Evolutionary conservation across 2,113 vertebrate genomes (phyloP).

Genomic region (Turnix velox): DNA sequence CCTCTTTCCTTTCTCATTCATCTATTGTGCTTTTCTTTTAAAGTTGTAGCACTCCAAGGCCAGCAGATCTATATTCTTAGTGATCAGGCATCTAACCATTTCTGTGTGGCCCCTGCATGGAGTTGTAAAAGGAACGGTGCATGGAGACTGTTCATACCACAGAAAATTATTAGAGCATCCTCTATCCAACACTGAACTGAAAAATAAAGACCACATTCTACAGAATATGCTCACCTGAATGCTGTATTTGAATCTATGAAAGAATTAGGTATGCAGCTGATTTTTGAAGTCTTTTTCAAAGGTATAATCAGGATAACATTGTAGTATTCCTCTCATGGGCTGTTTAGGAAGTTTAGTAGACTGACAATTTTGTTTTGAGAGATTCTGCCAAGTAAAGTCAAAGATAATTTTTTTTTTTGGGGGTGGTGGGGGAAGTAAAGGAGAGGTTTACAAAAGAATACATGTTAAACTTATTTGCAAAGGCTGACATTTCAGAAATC

Average conservation of each 20-base stretch:
- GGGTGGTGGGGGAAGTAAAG: too few relatives aligned
- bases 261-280: background rate
- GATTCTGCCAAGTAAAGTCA: background rate
- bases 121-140: background rate
- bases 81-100: background rate
- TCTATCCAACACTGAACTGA: background rate
- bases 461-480: background rate
- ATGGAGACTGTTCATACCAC: background rate
- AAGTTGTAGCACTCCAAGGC: background rate
- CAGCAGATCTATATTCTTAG: background rate
- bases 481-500: background rate
- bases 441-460: background rate
- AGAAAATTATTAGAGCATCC: background rate
- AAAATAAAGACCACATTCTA: background rate
- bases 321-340: background rate
- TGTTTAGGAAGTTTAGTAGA: background rate
- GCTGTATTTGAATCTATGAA: background rate
- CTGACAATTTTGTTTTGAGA: background rate
- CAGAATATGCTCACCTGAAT: background rate
- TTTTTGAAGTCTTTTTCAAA: background rate
- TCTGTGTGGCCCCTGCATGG: background rate
- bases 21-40: background rate
- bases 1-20: background rate
- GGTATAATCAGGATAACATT: background rate
- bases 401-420: background rate